Evolutionary conservation across 2,113 vertebrate species (phyloP), one percentile per base, ranked within the genome.

Genomic region (Paraplagusia blochii): DNA sequence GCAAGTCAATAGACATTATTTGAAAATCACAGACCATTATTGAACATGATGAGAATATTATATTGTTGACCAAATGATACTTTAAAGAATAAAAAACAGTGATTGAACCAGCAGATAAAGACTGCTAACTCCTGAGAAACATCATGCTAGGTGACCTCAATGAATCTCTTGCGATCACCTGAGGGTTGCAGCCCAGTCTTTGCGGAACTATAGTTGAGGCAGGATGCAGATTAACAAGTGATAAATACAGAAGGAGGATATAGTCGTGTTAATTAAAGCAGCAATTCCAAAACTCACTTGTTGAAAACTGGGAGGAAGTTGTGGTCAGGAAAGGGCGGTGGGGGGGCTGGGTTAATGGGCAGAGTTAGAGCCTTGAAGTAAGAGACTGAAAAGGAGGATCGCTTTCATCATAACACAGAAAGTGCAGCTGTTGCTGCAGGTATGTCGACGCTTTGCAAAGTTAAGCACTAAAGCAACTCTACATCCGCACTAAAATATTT

Each of bases 301-400:
- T 43, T 38, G 58, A 48, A 61, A 53, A 29, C 22, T 14, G 5
- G 35, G 43, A 59, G 66, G 58, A 69, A 54, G 53, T 16, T 40
- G 62, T 47, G 44, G 40, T 44, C 36, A 57, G 48, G 47, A 61
- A 61, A 50, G 45, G 22, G 36, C 15, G 58, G 36, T 18, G 58
- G 44, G 62, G 33, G 53, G 33, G 11, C 34, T 45, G 11, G 51
- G 54, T 1, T 49, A 54, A 45, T 61, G 43, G 36, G 5, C 19
- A 42, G 18, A 39, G 51, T 38, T 59, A 15, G 33, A 19, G 35
- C 6, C 12, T 45, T 58, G 6, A 6, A 44, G 53, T 53, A 49
- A 34, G 61, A 39, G 36, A 42, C 16, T 61, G 8, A 51, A 39
- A n/a, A 64, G 8, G 9, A 52, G 22, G 34, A 45, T 64, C n/a